A percentile compares a stretch with the other conserved stretches of the same genome.
Evolutionary conservation across 2,113 vertebrate genomes (phyloP).

Genomic region (Lutjanus erythropterus): DNA sequence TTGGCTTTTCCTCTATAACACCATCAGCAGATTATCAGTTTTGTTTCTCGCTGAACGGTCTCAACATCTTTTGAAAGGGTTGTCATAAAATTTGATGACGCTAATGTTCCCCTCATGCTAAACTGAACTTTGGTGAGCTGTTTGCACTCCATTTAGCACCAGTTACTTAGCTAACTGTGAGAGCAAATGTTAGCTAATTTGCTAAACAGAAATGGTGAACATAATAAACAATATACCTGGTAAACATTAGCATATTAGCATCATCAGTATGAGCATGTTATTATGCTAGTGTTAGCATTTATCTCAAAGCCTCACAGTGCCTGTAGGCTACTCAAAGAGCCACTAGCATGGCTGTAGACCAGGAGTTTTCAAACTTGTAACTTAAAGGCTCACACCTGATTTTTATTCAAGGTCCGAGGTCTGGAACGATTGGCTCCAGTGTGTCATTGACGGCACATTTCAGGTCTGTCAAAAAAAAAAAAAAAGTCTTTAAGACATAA

Average conservation of each 20-base stretch:
- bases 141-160: background rate
- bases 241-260: background rate
- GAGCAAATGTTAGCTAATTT: background rate
- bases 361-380: too few relatives aligned
- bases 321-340: too few relatives aligned
- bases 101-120: background rate
- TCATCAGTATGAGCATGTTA: too few relatives aligned
- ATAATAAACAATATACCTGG: background rate
- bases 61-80: background rate
- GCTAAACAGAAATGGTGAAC: background rate
- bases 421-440: too few relatives aligned
- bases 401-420: too few relatives aligned
- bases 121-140: background rate
- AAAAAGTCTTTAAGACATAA: too few relatives aligned
- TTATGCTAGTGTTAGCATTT: background rate
- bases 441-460: too few relatives aligned
- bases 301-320: background rate
- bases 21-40: background rate
- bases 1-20: background rate
- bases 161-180: background rate
- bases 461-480: too few relatives aligned
- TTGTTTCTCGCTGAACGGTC: background rate
- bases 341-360: too few relatives aligned
- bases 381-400: too few relatives aligned
- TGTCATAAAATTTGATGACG: background rate